These are phyloP conservation scores for Drosophila suzukii DNA, from an alignment of 1,140 invertebrate species.

Conservation along the genomic window DNA sequence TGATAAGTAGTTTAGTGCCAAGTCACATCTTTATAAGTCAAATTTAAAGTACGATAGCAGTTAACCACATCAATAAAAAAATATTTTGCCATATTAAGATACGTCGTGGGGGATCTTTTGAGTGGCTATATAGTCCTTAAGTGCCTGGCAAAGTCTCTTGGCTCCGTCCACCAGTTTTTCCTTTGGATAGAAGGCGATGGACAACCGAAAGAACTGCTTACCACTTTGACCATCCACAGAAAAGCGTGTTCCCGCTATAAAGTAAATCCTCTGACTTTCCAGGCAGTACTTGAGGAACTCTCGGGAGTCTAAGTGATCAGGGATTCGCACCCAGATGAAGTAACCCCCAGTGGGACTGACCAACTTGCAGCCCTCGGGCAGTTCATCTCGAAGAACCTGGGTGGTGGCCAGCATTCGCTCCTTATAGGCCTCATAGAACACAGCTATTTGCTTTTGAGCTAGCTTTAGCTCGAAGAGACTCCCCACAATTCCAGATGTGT, in stretches of 20 bases:
- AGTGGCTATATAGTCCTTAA: slow-evolving; percentile 43
- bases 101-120: not conserved
- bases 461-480: slow-evolving; percentile 86
- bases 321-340: slow-evolving; percentile 87
- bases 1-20: slow-evolving; percentile 61
- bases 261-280: slow-evolving; percentile 79
- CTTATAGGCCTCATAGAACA: slow-evolving; percentile 84
- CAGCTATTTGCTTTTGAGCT: slow-evolving; percentile 85
- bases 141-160: slow-evolving; percentile 52
- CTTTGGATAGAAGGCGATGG: slow-evolving; percentile 85
- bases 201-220: slow-evolving; percentile 85
- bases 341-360: slow-evolving; percentile 86
- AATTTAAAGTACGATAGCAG: slow-evolving; percentile 52
- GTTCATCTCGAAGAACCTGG: slow-evolving; percentile 77
- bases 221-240: slow-evolving; percentile 72
- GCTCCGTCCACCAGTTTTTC: slow-evolving; percentile 60
- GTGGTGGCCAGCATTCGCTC: slow-evolving; percentile 85
- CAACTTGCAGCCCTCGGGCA: slow-evolving; percentile 85
- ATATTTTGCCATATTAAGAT: slow-evolving; percentile 61
- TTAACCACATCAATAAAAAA: slow-evolving; percentile 37
- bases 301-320: slow-evolving; percentile 65
- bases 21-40: slow-evolving; percentile 69
- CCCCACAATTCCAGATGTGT: slow-evolving; percentile 86
- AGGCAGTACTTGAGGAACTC: slow-evolving; percentile 61
- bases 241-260: slow-evolving; percentile 85